phyloP scores from a whole-genome alignment of 2,797 vertebrate species.

The Platalea minor region DNA sequence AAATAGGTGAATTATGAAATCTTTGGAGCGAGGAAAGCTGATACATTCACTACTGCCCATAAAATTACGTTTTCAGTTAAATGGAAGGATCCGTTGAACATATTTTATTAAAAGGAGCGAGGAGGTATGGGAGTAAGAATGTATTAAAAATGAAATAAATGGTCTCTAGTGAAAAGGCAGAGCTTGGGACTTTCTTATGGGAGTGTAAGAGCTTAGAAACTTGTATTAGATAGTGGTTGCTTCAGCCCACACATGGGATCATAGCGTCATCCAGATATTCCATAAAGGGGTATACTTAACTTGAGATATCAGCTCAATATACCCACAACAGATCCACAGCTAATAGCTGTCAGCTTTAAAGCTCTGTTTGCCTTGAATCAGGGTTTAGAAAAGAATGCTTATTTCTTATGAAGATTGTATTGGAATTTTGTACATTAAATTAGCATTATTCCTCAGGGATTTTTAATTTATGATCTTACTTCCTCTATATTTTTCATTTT shows the following conservation, averaged over 20 bases:
- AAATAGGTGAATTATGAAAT: not conserved
- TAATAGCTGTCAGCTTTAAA: constrained; percentile 8
- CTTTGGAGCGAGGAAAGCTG: not conserved
- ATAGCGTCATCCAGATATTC: not conserved
- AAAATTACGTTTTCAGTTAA: not conserved
- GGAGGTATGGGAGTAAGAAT: not conserved
- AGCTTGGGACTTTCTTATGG: not conserved
- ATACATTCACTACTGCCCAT: not conserved
- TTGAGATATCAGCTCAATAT: not conserved
- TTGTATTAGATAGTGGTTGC: not conserved
- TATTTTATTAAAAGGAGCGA: not conserved
- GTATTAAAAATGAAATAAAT: not conserved
- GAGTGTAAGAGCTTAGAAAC: not conserved
- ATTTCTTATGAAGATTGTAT: not conserved
- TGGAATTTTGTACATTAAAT: not conserved
- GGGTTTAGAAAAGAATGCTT: not conserved
- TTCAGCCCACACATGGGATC: not conserved
- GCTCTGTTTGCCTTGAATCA: not conserved
- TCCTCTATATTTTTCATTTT: not conserved
- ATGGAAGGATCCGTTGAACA: not conserved
- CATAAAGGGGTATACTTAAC: not conserved
- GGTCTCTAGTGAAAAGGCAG: not conserved
- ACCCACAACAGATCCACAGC: not conserved
- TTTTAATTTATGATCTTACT: constrained; percentile 28
- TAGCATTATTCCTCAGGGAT: constrained; percentile 1